Evolutionary conservation across 1,140 invertebrate genomes (phyloP).

Genomic region (Aphaenogaster ashmeadi): DNA sequence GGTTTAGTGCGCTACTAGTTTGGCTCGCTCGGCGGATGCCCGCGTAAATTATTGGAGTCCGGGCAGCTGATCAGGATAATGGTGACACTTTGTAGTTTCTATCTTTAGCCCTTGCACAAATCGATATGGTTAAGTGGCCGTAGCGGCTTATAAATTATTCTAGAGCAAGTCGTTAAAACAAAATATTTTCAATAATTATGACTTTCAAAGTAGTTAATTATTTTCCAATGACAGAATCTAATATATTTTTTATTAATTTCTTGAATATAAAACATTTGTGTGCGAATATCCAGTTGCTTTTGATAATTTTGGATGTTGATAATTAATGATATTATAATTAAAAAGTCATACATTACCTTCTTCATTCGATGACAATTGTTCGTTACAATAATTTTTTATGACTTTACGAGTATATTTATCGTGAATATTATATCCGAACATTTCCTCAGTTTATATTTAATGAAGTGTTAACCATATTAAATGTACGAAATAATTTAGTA

Average conservation of each 20-base stretch:
- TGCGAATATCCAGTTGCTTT: not conserved
- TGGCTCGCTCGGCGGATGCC: slow-evolving; percentile 16
- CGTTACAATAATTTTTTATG: not conserved
- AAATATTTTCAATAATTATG: not conserved
- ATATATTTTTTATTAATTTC: not conserved
- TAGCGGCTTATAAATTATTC: not conserved
- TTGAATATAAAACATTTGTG: not conserved
- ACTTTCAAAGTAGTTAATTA: not conserved
- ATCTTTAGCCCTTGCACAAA: not conserved
- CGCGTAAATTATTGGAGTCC: slow-evolving; percentile 35
- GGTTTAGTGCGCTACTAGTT: slow-evolving; percentile 35
- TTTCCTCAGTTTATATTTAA: not conserved
- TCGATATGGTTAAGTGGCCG: not conserved
- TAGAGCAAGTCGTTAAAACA: not conserved
- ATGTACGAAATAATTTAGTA: not conserved
- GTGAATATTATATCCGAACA: not conserved
- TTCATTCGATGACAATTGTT: not conserved
- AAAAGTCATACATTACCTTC: not conserved
- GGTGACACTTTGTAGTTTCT: slow-evolving; percentile 9
- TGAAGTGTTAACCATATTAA: not conserved
- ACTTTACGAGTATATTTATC: not conserved
- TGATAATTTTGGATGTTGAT: not conserved
- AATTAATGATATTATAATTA: slow-evolving; percentile 16
- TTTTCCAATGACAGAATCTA: not conserved
- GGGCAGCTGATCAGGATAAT: slow-evolving; percentile 21